Conservation (phyloP, 2,113 vertebrate genomes). For the Colius striatus region DNA sequence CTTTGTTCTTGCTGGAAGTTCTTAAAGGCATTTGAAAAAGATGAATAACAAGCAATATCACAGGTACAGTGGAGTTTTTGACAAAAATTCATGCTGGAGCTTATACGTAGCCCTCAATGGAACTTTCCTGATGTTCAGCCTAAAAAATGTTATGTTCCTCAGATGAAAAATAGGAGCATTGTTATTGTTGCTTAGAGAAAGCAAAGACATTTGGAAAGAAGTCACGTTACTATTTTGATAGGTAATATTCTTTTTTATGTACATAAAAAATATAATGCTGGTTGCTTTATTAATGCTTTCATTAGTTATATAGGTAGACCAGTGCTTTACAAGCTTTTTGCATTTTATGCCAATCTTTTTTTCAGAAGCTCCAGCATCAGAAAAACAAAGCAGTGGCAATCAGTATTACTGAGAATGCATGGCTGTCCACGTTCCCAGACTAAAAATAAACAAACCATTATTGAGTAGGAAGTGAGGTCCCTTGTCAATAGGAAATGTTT, state of each 20-base stretch:
- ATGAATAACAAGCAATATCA: not conserved
- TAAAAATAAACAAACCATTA: slow-evolving; percentile 39
- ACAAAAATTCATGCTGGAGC: not conserved
- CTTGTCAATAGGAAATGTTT: not conserved
- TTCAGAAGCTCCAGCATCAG: not conserved
- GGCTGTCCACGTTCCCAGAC: slow-evolving; percentile 26
- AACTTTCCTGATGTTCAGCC: not conserved
- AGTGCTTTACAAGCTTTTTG: not conserved
- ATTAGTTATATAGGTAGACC: not conserved
- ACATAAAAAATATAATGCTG: not conserved
- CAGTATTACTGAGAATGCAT: not conserved
- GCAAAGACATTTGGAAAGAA: not conserved
- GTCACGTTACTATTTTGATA: not conserved
- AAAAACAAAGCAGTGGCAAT: not conserved
- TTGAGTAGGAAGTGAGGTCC: not conserved
- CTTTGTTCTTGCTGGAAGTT: not conserved
- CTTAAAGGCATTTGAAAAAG: not conserved
- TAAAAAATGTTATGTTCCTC: not conserved
- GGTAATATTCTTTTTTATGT: not conserved
- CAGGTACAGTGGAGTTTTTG: not conserved
- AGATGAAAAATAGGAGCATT: not conserved
- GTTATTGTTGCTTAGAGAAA: not conserved
- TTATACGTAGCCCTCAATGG: accelerated
- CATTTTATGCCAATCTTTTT: not conserved
- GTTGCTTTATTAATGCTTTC: not conserved